Evolutionary conservation across 2,888 invertebrate genomes (phyloP), one percentile per base, ranked within the genome.

Genomic region (Dryomyza anilis): DNA sequence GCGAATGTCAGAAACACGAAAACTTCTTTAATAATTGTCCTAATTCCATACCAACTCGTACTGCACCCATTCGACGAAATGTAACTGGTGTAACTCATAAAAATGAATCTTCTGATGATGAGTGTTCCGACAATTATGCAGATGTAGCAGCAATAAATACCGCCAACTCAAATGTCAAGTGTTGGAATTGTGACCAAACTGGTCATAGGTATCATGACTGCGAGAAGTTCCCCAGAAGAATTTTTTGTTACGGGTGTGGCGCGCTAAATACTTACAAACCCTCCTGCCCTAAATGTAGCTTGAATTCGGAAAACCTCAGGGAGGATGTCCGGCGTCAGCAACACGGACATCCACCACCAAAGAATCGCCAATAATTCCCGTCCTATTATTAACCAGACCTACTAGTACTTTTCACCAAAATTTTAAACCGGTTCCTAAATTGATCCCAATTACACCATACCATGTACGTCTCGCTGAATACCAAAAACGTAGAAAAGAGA

Each of bases 231-330:
- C 27, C 52, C 3, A 46, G 65, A 10, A 23, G 62, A 12, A 45
- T 65, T 4, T 65, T 65, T 23, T 65, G 64, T 36, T 65, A 65
- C 29, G 64, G 64, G 5, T 64, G 64, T 16, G 64, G 64, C 12
- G 56, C 70, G 56, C 45, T 70, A 62, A 66, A 70, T 66, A 71
- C 71, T 52, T 71, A 69, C 64, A 70, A 68, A 65, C 69, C 69
- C 55, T 64, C 65, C 53, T 69, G 68, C 65, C 63, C 61, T 60
- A 71, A 70, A 66, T 70, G 70, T 67, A 61, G 62, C 52, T 33
- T 58, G 64, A 69, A 65, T 50, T 2, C 46, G 46, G 46, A 21
- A 46, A 46, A 46, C 46, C 8, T 1, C 3, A 43, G 3, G 8
- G 56, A 2, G n/a, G n/a, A n/a, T n/a, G n/a, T n/a, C n/a, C n/a